Evolutionary conservation across 1,140 invertebrate genomes (phyloP), one percentile per base, ranked within the genome.

Genomic region (Thaumatotibia leucotreta): DNA sequence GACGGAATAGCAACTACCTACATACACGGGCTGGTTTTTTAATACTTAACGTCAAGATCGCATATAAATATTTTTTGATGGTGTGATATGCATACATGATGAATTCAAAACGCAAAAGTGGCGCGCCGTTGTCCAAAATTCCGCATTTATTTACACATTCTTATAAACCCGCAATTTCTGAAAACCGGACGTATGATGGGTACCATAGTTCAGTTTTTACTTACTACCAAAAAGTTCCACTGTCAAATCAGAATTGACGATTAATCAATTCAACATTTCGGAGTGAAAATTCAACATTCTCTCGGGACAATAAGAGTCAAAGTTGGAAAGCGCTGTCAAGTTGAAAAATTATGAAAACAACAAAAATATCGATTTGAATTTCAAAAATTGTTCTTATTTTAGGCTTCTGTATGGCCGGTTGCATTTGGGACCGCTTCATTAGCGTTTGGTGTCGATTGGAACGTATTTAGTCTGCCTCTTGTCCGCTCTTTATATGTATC

Each of bases 381-480:
- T 75, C 39, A 75, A 79, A 76, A 70, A 20, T 32, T 23, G 74
- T 73, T 77, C 69, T 75, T 75, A 69, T 68, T 23, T 54, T 32
- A 33, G 66, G 58, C 63, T 61, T 73, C 67, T 69, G 75, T 75
- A 71, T 71, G 68, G 70, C 54, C 64, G 61, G 67, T 69, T 74
- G 69, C 63, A 67, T 80, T 68, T 72, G 64, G 70, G 73, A 82
- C 72, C 69, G 65, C 77, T 80, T 83, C 76, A 83, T 82, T 82
- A 82, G 71, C 22, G 61, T 10, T 68, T 79, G 77, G 79, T 82
- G 81, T 82, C 76, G 77, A 83, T 83, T 83, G 76, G 62, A 49
- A 58, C 5, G 52, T 14, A 58, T 58, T 58, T 58, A 58, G 71
- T 33, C 65, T 52, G 69, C 63, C 50, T 63, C 39, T 49, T 63